phyloP scores from a whole-genome alignment of 1,140 invertebrate genomes.

The Mamestra configurata region DNA sequence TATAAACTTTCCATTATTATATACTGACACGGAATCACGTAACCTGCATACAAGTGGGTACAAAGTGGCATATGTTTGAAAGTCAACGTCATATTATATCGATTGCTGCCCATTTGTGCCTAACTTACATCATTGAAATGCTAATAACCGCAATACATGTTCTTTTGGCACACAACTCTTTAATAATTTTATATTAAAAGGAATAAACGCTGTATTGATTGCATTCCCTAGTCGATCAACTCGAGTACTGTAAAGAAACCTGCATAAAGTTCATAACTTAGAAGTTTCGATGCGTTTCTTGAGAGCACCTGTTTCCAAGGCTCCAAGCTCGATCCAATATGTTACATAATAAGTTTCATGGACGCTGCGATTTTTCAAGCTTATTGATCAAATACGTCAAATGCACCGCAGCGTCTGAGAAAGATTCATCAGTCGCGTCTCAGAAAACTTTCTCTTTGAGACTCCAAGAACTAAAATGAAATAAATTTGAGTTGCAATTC shows the following conservation, averaged over 20 bases:
- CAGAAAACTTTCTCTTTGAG: constrained; percentile 20
- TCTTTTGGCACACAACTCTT: neutral
- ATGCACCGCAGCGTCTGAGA: neutral
- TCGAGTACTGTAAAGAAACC: neutral
- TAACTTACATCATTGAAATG: neutral
- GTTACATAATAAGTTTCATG: constrained; percentile 11
- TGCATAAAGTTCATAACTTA: neutral
- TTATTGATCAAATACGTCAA: constrained; percentile 22
- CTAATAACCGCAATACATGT: neutral
- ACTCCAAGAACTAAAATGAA: neutral
- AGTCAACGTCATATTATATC: constrained; percentile 35
- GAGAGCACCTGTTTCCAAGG: neutral
- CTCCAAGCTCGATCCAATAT: constrained; percentile 5
- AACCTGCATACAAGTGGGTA: constrained; percentile 15
- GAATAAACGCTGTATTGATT: no score
- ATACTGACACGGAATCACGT: constrained; percentile 36
- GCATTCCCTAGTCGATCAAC: neutral
- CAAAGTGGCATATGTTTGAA: constrained; percentile 21
- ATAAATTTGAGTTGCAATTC: neutral
- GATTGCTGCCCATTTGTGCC: neutral
- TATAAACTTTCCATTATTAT: constrained; percentile 33
- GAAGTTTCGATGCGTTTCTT: neutral
- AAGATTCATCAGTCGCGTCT: neutral
- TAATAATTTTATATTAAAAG: no score
- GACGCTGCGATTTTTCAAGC: constrained; percentile 12